Base-by-base conservation (phyloP, 2,113 vertebrate genomes). In the Menura novaehollandiae region DNA sequence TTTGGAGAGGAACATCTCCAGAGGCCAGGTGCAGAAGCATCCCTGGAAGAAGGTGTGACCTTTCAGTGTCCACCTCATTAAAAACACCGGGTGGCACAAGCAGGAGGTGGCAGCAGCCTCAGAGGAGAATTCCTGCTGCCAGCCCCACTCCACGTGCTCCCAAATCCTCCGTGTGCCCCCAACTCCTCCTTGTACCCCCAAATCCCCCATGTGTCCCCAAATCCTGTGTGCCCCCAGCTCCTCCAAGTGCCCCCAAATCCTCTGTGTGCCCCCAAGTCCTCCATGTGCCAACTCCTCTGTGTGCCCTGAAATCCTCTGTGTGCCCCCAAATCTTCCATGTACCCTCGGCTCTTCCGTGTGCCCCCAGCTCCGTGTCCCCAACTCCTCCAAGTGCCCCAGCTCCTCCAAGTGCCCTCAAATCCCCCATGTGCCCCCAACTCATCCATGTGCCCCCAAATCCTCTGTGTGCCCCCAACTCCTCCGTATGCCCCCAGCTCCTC, bases 141-240 rank as follows among this genome's bases (percentile, higher is more conserved):
- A 53, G 15, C 55, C 17, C 47, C 4, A 15, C 30, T 60, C 23
- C 0, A 0, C 51, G 21, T 62, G 28, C 11, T 27, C 39, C 21
- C 33, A 55, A 1, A 8, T 9, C 43, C n/a, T 58, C n/a, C 2
- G 1, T 7, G n/a, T 27, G 10, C 7, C 32, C 13, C 28, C 46
- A 52, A 1, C 15, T 43, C 51, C n/a, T 75, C 30, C 6, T 1
- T 0, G 0, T 43, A 23, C 13, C 32, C 37, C 30, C 41, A 58
- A 6, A 11, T 33, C 63, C 43, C 22, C 10, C 22, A 5, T 22
- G 41, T 28, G 15, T 26, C 6, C 16, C 33, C 47, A 41, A 3
- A 5, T 11, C 12, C 17, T 56, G 52, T 56, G 55, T 60, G 58
- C 35, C 35, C 24, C 58, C 56, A 35, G 10, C 56, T 35, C 16